Base-by-base conservation (phyloP, 2,797 vertebrate genomes). In the Linurgus olivaceus region DNA sequence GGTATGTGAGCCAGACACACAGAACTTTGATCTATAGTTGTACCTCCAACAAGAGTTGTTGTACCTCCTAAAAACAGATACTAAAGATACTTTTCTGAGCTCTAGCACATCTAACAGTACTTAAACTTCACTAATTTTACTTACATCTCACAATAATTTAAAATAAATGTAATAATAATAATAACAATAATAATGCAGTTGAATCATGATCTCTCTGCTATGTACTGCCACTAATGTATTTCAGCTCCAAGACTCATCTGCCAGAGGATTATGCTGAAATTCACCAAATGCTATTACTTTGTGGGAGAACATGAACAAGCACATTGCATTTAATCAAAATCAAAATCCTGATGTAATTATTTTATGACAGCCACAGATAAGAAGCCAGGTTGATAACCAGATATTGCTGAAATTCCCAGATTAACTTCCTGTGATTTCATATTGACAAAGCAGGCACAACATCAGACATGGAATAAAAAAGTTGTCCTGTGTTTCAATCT, bases 401-500 rank as follows among this genome's bases (percentile, higher is more conserved):
- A 37, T 87, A 33, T 17, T 87, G 65, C 68, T 91, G 75, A 95
- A 88, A 93, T 82, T 94, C n/a, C 73, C 76, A 86, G 51, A 86
- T 81, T 48, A 68, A 86, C 48, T 91, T 79, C 52, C 55, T 3
- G 1, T 81, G 85, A 72, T 89, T 89, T 91, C 23, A 26, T 21
- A 65, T 2, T 76, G 84, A 81, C 35, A 85, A 88, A 92, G 58
- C 62, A 68, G 31, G 38, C 50, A 77, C 62, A 79, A 31, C 28
- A 73, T 47, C n/a, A 88, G 7, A 48, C 45, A 38, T 3, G 15
- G 67, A n/a, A 84, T 81, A 51, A 86, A 88, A 84, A 92, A 59
- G 44, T 50, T 86, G 29, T 57, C 76, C 50, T 67, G 57, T 0
- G 0, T 91, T 94, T 94, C 73, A 78, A 25, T 70, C 82, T 79